Evolutionary conservation across 2,797 vertebrate species (phyloP).

Genomic region (Mus spretus): DNA sequence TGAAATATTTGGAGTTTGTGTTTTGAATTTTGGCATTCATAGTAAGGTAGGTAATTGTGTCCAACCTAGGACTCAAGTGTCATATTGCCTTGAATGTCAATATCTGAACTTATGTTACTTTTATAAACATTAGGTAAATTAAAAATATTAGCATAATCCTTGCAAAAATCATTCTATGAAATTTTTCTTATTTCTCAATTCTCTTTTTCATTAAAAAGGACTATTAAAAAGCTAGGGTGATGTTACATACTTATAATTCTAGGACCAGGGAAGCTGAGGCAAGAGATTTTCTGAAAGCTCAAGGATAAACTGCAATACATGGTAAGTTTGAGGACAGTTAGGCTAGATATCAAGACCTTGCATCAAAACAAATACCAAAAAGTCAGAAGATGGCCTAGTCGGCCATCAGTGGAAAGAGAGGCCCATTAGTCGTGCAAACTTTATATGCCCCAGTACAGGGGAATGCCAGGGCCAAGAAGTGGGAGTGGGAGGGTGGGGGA

Average conservation of each 20-base stretch:
- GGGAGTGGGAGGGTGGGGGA: too few species aligned
- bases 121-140: constrained; percentile 37
- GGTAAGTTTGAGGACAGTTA: neutral
- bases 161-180: constrained; percentile 22
- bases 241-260: neutral
- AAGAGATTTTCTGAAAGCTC: neutral
- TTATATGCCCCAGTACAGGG: too few species aligned
- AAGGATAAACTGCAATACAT: neutral
- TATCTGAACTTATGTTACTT: neutral
- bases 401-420: too few species aligned
- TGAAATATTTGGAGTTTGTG: constrained; percentile 9
- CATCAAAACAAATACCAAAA: neutral
- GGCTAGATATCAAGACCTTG: neutral
- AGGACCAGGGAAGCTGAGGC: neutral
- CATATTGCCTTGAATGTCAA: neutral
- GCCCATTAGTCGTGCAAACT: too few species aligned
- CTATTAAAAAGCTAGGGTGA: neutral
- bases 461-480: too few species aligned
- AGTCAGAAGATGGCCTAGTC: too few species aligned
- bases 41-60: neutral
- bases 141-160: constrained; percentile 19
- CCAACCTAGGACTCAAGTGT: neutral
- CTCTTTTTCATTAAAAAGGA: neutral
- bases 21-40: constrained; percentile 11
- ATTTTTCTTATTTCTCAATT: constrained; percentile 11